A percentile compares a stretch with the other conserved stretches of the same genome.
These are phyloP conservation scores for Yasuhikotakia modesta DNA, from an alignment of 2,797 vertebrate species.

Conservation along the genomic window DNA sequence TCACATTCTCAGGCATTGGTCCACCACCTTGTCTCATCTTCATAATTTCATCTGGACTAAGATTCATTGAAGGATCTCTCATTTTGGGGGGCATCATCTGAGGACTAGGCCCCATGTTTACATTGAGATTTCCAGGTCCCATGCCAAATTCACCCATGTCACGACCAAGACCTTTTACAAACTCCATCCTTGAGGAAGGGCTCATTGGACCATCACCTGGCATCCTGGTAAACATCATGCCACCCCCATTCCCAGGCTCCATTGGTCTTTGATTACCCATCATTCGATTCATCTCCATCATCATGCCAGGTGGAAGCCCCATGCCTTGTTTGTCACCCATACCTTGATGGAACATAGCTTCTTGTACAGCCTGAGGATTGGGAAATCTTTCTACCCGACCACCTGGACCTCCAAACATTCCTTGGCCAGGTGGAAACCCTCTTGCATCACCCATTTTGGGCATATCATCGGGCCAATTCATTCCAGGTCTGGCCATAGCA, in stretches of 20 bases:
- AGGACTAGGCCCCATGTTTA: conserved; percentile 85
- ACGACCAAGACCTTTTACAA: conserved; percentile 87
- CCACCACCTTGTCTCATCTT: conserved; percentile 83
- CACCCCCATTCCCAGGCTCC: conserved; percentile 88
- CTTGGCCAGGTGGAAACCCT: conserved; percentile 87
- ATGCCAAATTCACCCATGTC: conserved; percentile 92
- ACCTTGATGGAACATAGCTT: conserved; percentile 96
- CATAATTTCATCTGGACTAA: conserved; percentile 84
- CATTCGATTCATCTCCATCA: conserved; percentile 95
- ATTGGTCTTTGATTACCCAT: conserved; percentile 90
- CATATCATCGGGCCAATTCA: conserved; percentile 97
- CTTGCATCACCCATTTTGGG: conserved; percentile 92
- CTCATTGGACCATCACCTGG: conserved; percentile 94
- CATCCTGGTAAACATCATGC: conserved; percentile 95
- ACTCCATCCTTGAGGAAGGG: conserved; percentile 91
- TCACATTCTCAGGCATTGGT: conserved; percentile 77
- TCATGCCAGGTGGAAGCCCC: conserved; percentile 88
- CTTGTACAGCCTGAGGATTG: conserved; percentile 91
- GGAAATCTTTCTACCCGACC: conserved; percentile 95
- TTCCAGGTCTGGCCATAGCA: conserved; percentile 83
- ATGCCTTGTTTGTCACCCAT: conserved; percentile 93
- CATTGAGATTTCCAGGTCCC: conserved; percentile 84
- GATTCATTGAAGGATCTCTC: conserved; percentile 87
- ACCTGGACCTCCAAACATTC: conserved; percentile 87
- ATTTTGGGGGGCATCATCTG: conserved; percentile 92